Conservation (phyloP, 1,140 invertebrate species). For the Drosophila bifasciata region DNA sequence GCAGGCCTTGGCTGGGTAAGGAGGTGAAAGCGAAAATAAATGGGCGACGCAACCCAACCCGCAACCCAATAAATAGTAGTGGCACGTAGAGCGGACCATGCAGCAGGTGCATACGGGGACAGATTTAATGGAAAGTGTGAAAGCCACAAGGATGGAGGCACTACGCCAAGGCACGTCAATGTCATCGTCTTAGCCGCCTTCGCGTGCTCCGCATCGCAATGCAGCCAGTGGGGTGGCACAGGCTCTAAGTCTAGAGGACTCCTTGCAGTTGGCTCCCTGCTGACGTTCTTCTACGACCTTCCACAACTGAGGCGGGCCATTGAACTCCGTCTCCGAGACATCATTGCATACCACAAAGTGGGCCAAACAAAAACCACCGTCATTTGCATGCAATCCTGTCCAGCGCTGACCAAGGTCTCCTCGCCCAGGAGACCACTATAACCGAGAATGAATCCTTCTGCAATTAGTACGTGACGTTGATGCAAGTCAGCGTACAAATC, state of each 20-base stretch:
- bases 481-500: conserved; percentile 13
- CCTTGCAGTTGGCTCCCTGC: conserved; percentile 12
- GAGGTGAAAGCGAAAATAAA: conserved; percentile 6
- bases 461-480: conserved; percentile 23
- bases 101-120: conserved; percentile 2
- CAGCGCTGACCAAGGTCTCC: conserved; percentile 31
- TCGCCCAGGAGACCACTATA: background rate
- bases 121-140: conserved; percentile 1
- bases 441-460: conserved; percentile 17
- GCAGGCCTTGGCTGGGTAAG: conserved; percentile 31
- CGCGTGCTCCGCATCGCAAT: conserved; percentile 33
- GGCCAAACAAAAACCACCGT: conserved; percentile 26
- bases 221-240: background rate
- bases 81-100: conserved; percentile 34
- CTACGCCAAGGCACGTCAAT: conserved; percentile 24
- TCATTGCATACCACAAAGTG: conserved; percentile 33
- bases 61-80: conserved; percentile 45
- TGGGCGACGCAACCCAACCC: conserved; percentile 6
- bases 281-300: conserved; percentile 49
- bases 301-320: background rate
- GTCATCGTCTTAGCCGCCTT: conserved; percentile 22
- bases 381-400: conserved; percentile 45
- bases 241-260: background rate
- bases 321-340: conserved; percentile 20
- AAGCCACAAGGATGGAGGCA: too few species aligned